Conservation (phyloP, 37 sponge, comb jelly and placozoan species). For the Amphimedon queenslandica region DNA sequence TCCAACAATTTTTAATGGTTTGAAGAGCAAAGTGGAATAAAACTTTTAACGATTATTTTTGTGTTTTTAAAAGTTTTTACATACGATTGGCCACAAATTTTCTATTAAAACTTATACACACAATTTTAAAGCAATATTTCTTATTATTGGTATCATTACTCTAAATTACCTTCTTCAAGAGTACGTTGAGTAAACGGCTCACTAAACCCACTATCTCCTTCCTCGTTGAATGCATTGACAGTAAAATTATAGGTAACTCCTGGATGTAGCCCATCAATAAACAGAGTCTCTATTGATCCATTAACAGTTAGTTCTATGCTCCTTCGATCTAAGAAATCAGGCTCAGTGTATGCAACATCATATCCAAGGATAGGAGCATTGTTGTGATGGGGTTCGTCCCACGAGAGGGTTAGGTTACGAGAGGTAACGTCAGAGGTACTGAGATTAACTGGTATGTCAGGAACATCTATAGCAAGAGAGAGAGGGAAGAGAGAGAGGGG, state of each 20-base stretch:
- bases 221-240: constrained; percentile 41
- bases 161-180: constrained; percentile 34
- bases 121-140: not conserved
- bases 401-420: constrained; percentile 9
- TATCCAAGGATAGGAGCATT: constrained; percentile 52
- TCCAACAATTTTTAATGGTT: too few species aligned
- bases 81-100: too few species aligned
- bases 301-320: not conserved
- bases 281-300: not conserved
- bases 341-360: not conserved
- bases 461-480: constrained; percentile 13
- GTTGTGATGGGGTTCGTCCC: constrained; percentile 61
- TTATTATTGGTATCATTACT: not conserved
- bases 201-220: constrained; percentile 36
- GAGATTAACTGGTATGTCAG: constrained; percentile 25
- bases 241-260: constrained; percentile 45
- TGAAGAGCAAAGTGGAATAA: too few species aligned
- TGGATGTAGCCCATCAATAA: constrained; percentile 26
- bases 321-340: constrained; percentile 1
- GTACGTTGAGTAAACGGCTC: constrained; percentile 10
- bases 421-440: constrained; percentile 18
- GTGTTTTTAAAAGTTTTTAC: too few species aligned
- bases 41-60: too few species aligned
- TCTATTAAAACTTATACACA: not conserved
- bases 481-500: not conserved